Base-by-base conservation (phyloP, 2,797 vertebrate genomes). In the Bovichtus variegatus region DNA sequence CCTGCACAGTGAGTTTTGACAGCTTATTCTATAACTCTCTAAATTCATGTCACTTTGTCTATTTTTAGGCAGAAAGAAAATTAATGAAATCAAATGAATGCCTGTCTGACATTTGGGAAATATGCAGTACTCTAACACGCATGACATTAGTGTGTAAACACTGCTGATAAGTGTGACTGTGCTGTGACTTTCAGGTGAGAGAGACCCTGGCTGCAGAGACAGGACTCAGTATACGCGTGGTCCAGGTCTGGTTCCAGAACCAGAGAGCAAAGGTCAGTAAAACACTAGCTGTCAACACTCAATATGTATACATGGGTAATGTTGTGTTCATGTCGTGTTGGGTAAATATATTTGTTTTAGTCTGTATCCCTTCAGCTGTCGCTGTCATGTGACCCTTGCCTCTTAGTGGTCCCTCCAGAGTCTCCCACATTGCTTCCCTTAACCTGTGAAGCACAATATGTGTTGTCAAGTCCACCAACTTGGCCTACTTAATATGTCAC, bases 221-320 rank as follows among this genome's bases (percentile, higher is more conserved):
- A 0, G 97, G 97, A 71, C 96, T 99, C 72, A 99, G 95, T 0
- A 97, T 99, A 10, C 96, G 97, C 8, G 97, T 99, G 74, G 97
- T 99, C 74, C 97, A 99, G 91, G 97, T 98, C 78, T 99, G 97
- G 97, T 99, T 99, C 92, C 97, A 98, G 91, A 98, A 98, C 94
- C 97, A 98, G 93, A 97, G 97, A 94, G 97, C 97, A 74, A 98
- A 98, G 96, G 97, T 98, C 65, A 91, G 91, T 53, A 23, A 1
- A 50, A n/a, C 34, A 34, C 31, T 34, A 34, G 31, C 6, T 31
- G 11, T 16, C 40, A 34, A 15, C 46, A 63, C 11, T 15, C 29
- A 16, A 16, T 8, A 10, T 31, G 21, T 25, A 34, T 23, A 34
- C 25, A 55, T 0, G 0, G 1, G 2, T 58, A 27, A 41, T 41